phyloP scores from a whole-genome alignment of 1,140 invertebrate genomes.

The Mylabris phalerata region DNA sequence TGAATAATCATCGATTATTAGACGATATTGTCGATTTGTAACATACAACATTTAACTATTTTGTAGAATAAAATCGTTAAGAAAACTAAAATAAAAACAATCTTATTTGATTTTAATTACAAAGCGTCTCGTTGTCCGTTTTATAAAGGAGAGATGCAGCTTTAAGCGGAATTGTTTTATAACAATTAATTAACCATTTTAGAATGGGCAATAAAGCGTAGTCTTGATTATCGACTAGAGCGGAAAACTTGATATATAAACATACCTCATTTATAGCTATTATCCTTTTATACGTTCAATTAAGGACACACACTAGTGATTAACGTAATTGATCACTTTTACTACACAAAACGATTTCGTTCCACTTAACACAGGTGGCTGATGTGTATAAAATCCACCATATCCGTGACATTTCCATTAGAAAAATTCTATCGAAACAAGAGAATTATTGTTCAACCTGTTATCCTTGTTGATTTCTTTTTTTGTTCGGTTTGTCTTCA shows the following conservation, averaged over 20 bases:
- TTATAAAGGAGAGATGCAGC: slow-evolving; percentile 1
- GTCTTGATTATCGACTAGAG: background rate
- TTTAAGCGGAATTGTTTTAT: slow-evolving; percentile 9
- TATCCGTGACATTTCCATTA: slow-evolving; percentile 4
- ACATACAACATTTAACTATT: slow-evolving; percentile 8
- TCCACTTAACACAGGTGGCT: background rate
- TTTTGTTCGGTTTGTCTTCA: too few species aligned
- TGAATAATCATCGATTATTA: too few species aligned
- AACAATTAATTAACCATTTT: slow-evolving; percentile 9
- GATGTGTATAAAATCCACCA: background rate
- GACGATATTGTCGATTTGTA: slow-evolving; percentile 11
- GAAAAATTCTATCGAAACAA: too few species aligned
- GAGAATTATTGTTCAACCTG: too few species aligned
- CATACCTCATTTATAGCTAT: background rate
- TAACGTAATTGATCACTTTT: slow-evolving; percentile 4
- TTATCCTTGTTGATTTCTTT: too few species aligned
- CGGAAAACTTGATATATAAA: background rate
- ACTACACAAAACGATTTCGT: background rate
- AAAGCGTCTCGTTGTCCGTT: background rate
- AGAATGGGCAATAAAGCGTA: background rate
- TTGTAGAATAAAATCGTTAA: background rate
- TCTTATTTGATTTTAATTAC: slow-evolving; percentile 4
- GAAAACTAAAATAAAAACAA: too few species aligned
- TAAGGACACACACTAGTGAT: slow-evolving; percentile 10
- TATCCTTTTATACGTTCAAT: slow-evolving; percentile 7